These are phyloP conservation scores for Scomber scombrus DNA, from an alignment of 2,113 vertebrate species.

Conservation along the genomic window DNA sequence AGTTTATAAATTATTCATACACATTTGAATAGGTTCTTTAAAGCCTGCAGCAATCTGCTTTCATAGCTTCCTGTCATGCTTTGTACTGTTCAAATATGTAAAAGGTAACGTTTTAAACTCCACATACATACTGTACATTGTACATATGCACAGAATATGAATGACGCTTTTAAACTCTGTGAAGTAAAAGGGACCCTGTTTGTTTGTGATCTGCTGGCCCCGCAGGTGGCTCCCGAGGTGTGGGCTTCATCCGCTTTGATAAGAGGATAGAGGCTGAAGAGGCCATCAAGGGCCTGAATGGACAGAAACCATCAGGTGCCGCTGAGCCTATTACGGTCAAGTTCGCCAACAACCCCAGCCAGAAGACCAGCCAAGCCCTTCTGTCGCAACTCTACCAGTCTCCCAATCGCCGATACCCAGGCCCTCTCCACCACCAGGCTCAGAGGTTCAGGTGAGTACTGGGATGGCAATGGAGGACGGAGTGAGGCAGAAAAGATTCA, in stretches of 20 bases:
- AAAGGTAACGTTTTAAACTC: no score
- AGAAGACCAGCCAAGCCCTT: constrained; percentile 99
- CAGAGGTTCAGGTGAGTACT: constrained; percentile 98
- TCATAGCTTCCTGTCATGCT: not conserved
- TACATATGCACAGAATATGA: not conserved
- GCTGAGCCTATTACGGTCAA: constrained; percentile 99
- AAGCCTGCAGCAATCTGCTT: not conserved
- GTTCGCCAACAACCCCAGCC: constrained; percentile 99
- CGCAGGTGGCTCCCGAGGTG: constrained; percentile 98
- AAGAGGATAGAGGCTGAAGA: constrained; percentile 99
- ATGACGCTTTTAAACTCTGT: constrained; percentile 49
- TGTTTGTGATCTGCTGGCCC: constrained; percentile 87
- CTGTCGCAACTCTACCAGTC: constrained; percentile 99
- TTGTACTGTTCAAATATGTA: not conserved
- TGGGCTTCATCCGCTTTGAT: constrained; percentile 99
- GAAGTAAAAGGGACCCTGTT: constrained; percentile 81
- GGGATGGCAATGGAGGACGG: constrained; percentile 11
- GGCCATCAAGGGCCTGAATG: constrained; percentile 99
- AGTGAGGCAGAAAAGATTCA: not conserved
- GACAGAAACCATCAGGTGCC: constrained; percentile 98
- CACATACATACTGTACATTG: not conserved
- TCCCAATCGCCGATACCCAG: constrained; percentile 98
- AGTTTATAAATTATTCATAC: not conserved
- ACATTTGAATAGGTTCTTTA: no score
- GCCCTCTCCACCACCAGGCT: constrained; percentile 99